A percentile compares a stretch with the other conserved stretches of the same genome.
These are phyloP conservation scores for Peucedramus taeniatus DNA, from an alignment of 2,113 vertebrate genomes.

Conservation along the genomic window DNA sequence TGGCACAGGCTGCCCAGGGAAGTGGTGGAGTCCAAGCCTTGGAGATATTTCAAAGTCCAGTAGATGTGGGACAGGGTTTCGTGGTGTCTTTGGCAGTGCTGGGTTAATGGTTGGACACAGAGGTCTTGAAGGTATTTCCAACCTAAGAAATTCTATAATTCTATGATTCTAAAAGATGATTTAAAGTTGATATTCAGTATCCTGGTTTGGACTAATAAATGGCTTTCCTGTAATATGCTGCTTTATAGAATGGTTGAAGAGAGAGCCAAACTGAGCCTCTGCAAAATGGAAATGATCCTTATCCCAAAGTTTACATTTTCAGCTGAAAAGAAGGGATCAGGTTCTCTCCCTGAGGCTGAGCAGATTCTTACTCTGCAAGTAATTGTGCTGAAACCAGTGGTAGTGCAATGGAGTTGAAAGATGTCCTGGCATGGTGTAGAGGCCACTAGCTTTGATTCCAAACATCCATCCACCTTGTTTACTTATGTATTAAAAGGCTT, in stretches of 20 bases:
- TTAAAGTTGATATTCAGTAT: not conserved
- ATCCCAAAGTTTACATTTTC: not conserved
- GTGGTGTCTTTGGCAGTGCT: not conserved
- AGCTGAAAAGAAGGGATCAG: not conserved
- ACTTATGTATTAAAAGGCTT: not conserved
- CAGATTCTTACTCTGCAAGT: not conserved
- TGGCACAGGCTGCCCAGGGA: not conserved
- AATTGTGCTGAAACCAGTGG: not conserved
- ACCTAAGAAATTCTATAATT: not conserved
- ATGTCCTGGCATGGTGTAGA: not conserved
- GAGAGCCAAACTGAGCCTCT: not conserved
- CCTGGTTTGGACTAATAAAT: not conserved
- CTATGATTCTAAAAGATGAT: not conserved
- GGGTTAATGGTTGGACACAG: not conserved
- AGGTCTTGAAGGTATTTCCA: not conserved
- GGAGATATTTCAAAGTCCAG: not conserved
- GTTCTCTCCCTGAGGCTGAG: not conserved
- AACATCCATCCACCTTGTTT: not conserved
- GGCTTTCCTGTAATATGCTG: not conserved
- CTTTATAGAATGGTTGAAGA: not conserved
- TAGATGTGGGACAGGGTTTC: not conserved
- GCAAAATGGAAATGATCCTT: not conserved
- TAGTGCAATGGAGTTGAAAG: not conserved
- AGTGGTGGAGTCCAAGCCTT: not conserved
- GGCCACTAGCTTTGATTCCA: not conserved